Conservation (phyloP, 1,140 invertebrate species). For the Drosophila pandora region DNA sequence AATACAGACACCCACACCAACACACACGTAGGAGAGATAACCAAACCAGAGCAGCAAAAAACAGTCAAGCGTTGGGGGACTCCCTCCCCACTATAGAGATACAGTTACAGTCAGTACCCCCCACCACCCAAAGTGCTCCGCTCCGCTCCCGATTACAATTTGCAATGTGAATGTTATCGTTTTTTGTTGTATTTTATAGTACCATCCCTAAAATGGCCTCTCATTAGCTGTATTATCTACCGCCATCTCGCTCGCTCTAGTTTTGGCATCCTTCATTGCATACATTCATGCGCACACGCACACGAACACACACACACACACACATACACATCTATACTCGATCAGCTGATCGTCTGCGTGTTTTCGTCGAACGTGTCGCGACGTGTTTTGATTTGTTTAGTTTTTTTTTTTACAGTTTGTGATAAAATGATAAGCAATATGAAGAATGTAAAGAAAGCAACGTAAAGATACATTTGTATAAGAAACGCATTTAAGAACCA, state of each 20-base stretch:
- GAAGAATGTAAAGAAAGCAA: slow-evolving; percentile 27
- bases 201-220: background rate
- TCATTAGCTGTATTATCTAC: slow-evolving; percentile 31
- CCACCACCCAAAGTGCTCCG: too few relatives aligned
- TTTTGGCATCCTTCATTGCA: slow-evolving; percentile 43
- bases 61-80: slow-evolving; percentile 23
- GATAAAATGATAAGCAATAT: slow-evolving; percentile 44
- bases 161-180: background rate
- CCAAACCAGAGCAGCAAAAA: slow-evolving; percentile 27
- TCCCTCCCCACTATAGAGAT: background rate
- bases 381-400: slow-evolving; percentile 26
- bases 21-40: slow-evolving; percentile 1
- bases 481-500: slow-evolving; percentile 14
- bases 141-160: slow-evolving; percentile 17
- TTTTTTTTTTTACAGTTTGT: slow-evolving; percentile 46
- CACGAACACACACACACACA: slow-evolving; percentile 12
- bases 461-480: slow-evolving; percentile 28
- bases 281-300: slow-evolving; percentile 47
- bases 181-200: background rate
- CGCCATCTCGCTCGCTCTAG: slow-evolving; percentile 26
- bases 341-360: slow-evolving; percentile 47
- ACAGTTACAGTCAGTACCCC: slow-evolving; percentile 14
- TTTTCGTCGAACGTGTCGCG: slow-evolving; percentile 31
- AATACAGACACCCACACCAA: slow-evolving; percentile 17
- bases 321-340: background rate